Percentiles rank a stretch among this genome's conserved stretches.
Conservation (phyloP, 2,113 vertebrate species). For the Erythrocebus patas region DNA sequence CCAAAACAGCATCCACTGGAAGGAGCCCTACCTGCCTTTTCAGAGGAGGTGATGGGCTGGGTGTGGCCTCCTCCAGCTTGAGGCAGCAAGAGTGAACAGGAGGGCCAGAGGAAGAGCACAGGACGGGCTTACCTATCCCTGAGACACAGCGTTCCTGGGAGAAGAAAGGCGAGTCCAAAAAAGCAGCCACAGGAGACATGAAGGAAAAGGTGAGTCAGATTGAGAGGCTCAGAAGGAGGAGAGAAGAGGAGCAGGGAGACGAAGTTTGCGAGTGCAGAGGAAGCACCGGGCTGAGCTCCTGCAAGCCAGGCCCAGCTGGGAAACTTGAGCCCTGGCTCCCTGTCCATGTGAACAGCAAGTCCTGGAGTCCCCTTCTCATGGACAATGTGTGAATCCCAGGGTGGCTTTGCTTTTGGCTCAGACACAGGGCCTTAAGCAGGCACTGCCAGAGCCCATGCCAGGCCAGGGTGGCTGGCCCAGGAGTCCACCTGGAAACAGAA, state of each 20-base stretch:
- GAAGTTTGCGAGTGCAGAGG: slow-evolving; percentile 48
- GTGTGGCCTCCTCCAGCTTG: slow-evolving; percentile 82
- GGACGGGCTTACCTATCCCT: slow-evolving; percentile 77
- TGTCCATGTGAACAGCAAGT: background rate
- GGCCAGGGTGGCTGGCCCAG: background rate
- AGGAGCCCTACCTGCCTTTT: slow-evolving; percentile 90
- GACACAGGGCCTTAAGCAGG: background rate
- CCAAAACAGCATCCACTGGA: background rate
- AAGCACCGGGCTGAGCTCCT: background rate
- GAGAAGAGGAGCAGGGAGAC: slow-evolving; percentile 59
- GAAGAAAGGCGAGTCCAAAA: slow-evolving; percentile 67
- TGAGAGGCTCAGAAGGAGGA: slow-evolving; percentile 42
- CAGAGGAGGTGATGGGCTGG: slow-evolving; percentile 81
- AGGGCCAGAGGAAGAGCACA: slow-evolving; percentile 78
- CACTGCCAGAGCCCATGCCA: background rate
- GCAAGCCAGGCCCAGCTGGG: background rate
- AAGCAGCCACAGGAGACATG: slow-evolving; percentile 40
- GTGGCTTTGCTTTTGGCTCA: slow-evolving; percentile 16
- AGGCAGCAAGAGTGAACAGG: slow-evolving; percentile 82
- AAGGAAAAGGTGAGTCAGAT: slow-evolving; percentile 68
- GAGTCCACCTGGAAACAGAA: background rate
- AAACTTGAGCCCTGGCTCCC: background rate
- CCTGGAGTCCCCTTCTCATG: background rate
- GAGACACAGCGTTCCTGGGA: slow-evolving; percentile 74
- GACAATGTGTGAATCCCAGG: slow-evolving; percentile 10